Evolutionary conservation across 2,113 vertebrate genomes (phyloP), one percentile per base, ranked within the genome.

Genomic region (Cranoglanis bouderius): DNA sequence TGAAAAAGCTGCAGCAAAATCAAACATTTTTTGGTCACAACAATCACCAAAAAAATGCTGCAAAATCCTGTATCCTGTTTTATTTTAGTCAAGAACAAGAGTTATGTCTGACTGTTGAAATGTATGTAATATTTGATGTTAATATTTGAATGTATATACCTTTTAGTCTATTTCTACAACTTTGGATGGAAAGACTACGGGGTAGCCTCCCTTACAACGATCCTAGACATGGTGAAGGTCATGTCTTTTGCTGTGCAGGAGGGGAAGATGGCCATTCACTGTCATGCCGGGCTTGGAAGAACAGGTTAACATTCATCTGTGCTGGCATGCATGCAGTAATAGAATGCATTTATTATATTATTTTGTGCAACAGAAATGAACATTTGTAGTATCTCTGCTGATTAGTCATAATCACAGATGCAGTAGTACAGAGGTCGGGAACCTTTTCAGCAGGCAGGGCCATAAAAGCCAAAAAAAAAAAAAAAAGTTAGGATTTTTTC

Each of bases 121-220:
- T 40, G n/a, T 40, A 53, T 51, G 14, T 53, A 9, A 49, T 49
- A 9, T 49, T 49, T 49, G 46, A 49, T 9, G 10, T 49, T 2
- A n/a, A n/a, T n/a, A n/a, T n/a, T n/a, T n/a, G n/a, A 67, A 10
- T n/a, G n/a, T 40, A 61, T 40, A 14, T 53, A 12, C 38, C 43
- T n/a, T 43, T 67, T 93, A 82, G 98, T 99, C 93, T 99, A 99
- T 93, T 99, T 99, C 95, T 99, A 99, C 94, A 99, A 99, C 94
- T 99, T 99, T 88, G 98, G 97, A 35, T 99, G 98, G 98, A 99
- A 99, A 92, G 98, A 99, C 93, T 99, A 99, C 40, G 98, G 98
- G 8, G 98, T 99, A 87, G 98, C 98, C 0, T 99, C 98, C 85
- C 97, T 99, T 84, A 98, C 97, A 0, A 97, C 98, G 21, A 97